Base-by-base conservation (phyloP, 2,113 vertebrate genomes). In the Hemiprocne comata region DNA sequence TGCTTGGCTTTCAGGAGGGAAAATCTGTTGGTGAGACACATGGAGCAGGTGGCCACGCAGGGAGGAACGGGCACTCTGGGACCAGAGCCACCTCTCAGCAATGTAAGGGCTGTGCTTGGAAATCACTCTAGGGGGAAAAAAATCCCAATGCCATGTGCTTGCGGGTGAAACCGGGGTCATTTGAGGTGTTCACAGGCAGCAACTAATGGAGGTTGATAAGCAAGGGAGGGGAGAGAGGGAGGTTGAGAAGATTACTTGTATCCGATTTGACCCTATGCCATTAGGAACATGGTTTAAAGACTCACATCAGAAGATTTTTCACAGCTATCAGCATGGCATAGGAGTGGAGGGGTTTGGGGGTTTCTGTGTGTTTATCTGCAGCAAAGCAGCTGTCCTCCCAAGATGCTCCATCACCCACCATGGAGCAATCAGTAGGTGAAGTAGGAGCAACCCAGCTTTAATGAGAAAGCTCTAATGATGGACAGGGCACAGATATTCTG, bases 91-190 rank as follows among this genome's bases (percentile, higher is more conserved):
- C 26, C 62, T 51, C 69, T 61, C 66, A 73, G n/a, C 0, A 1
- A 33, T 71, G 65, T 26, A 62, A 24, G 28, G 51, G 24, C 12
- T 46, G 29, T 11, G 15, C 57, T 72, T 73, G 71, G 60, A 90
- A 88, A 90, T 66, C 16, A 70, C 33, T 61, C 61, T 31, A 20
- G 24, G 36, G 42, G 16, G 3, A 48, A 38, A 40, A 75, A 16
- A 73, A 13, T 0, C 6, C 6, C 21, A 77, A 17, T 0, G 3
- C 9, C 1, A 0, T n/a, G 3, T 51, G 51, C 34, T 40, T 9
- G 34, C 36, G 25, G 21, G 40, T 67, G 61, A 81, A 90, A 44
- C 4, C 4, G 4, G 11, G 51, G 60, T 67, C 26, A 58, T 65
- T n/a, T 3, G 3, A 82, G 48, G 70, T 6, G 7, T 55, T 71